Evolutionary conservation across 2,888 invertebrate genomes (phyloP), one percentile per base, ranked within the genome.

Genomic region (Apodemia hepburni): DNA sequence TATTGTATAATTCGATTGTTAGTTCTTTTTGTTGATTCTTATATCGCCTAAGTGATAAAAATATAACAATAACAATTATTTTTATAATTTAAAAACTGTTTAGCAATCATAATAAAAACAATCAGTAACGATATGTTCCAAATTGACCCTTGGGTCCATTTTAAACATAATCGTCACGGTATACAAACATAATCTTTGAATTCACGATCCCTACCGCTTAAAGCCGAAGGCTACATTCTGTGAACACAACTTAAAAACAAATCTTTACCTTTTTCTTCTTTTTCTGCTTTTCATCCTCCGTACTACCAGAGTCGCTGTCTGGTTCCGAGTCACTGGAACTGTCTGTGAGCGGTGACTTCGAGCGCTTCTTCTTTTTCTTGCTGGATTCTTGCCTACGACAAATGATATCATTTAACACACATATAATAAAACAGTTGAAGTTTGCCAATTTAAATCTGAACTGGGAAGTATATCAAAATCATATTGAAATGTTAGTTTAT

Each of bases 321-420:
- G 66, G 85, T 68, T 84, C 86, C 47, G 83, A 87, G 64, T 87
- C 90, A 70, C 81, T 92, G n/a, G 88, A 89, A 60, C 89, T 87
- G 35, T 90, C 92, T 7, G 86, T 82, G 70, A 92, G 92, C 7
- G 89, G 87, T 35, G 93, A 93, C 63, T 92, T 92, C 49, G 93
- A 92, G 60, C 93, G 92, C 75, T 93, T 93, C 84, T 93, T 93
- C 81, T 93, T 91, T 68, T 91, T 92, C 81, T 92, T 91, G 70
- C 81, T 80, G 7, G 83, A 80, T 59, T 90, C 90, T 80, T 87
- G 87, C 71, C 89, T 88, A 75, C 49, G 65, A 64, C 68, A 66
- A 69, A 61, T 42, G 15, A 15, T 15, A 15, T 42, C 0, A 15
- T 42, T 42, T 42, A 42, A 42, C 1, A 42, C 15, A 42, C 3